Evolutionary conservation across 2,113 vertebrate genomes (phyloP), one percentile per base, ranked within the genome.

Genomic region (Numida meleagris): DNA sequence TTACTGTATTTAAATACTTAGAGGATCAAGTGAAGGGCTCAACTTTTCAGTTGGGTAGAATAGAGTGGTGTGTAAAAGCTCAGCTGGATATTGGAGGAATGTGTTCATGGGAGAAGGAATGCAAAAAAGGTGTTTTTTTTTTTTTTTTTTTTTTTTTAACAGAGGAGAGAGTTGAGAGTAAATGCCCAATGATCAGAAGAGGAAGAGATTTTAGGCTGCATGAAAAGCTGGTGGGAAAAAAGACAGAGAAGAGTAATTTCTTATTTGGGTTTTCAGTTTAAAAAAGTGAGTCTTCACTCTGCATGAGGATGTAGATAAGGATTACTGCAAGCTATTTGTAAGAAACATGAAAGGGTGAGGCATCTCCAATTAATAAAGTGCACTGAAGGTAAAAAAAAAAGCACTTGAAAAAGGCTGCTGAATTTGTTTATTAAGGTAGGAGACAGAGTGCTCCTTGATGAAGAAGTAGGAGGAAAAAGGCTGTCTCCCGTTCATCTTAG

Each of bases 301-400:
- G n/a, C 15, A 27, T 63, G 43, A 53, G 36, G 38, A 46, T 48
- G 24, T 25, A 40, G 10, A 3, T 31, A 10, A 46, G 46, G 38
- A 85, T 24, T 6, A 68, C 18, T 36, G 15, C 34, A 53, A 20
- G 62, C 46, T 27, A 58, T 13, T 24, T 86, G 33, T 63, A 27
- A 17, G 33, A 72, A 51, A 38, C n/a, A 51, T 29, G 34, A 38
- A 76, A 33, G 40, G 4, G 20, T 34, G 33, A 53, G 33, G 21
- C 15, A 73, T 51, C 0, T 0, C 5, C 42, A n/a, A 0, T 36
- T 80, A 48, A 43, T 25, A 19, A 76, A 31, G 4, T 9, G 4
- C 4, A 8, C 23, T 68, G 48, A 42, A 62, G 20, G 31, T 33
- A 50, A 50, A 50, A 25, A n/a, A 45, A 58, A 31, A 11, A 31